Evolutionary conservation across 2,113 vertebrate genomes (phyloP), one percentile per base, ranked within the genome.

Genomic region (Phoxinus phoxinus): DNA sequence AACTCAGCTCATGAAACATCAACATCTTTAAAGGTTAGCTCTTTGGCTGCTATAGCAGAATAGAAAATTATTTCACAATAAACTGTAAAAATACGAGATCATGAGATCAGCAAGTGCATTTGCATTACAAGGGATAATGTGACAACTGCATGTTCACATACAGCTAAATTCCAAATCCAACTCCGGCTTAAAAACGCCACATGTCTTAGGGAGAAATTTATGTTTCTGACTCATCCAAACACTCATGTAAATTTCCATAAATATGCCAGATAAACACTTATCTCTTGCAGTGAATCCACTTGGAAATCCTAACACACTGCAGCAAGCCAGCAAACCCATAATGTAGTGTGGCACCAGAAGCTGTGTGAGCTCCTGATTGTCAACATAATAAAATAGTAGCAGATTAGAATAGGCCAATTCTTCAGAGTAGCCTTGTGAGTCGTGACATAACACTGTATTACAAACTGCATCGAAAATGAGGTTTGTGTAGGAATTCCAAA

Each of bases 221-320:
- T 46, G 86, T 75, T 41, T 85, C 87, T 80, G 88, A 86, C 89
- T 90, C 90, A 90, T 90, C 90, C 79, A 1, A 93, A 91, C 89
- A 6, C 90, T 87, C 89, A 93, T 83, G 90, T 88, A 90, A 75
- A 86, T 90, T 91, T 88, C 94, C 93, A 94, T 92, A 95, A 95
- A 95, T 94, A 94, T 93, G 92, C 77, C 88, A 89, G 93, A 94
- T 95, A 94, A 95, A 93, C 93, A 90, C 90, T 90, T 92, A 93
- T 93, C 84, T 90, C 84, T 44, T 91, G 89, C 93, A 90, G 89
- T 91, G 93, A 94, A 94, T 93, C 94, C 92, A 94, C 90, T 94
- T 94, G 94, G 41, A 90, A 91, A 90, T 93, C 93, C 91, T 93
- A 92, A 92, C 91, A 92, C 91, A 89, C 86, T 91, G 90, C 88